A percentile compares a stretch with the other conserved stretches of the same genome.
phyloP scores from a whole-genome alignment of 1,140 invertebrate genomes.

The Magallana gigas region DNA sequence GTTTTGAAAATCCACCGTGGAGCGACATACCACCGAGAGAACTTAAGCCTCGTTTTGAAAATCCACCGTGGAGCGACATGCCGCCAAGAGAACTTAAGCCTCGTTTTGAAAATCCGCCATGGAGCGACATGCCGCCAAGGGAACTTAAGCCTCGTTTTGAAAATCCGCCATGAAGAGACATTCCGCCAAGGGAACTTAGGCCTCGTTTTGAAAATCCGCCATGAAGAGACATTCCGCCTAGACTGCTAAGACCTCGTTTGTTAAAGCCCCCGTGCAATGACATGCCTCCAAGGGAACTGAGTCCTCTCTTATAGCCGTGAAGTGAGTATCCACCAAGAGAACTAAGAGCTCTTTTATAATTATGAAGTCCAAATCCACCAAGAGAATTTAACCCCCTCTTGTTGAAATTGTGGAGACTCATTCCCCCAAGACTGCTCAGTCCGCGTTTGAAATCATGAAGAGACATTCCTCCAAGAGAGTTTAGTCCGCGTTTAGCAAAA shows the following conservation, averaged over 20 bases:
- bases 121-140: neutral
- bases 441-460: slow-evolving; percentile 44
- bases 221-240: neutral
- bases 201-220: slow-evolving; percentile 40
- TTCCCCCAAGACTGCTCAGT: slow-evolving; percentile 41
- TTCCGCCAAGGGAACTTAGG: neutral
- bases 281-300: slow-evolving; percentile 45
- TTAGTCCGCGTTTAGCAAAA: slow-evolving; percentile 39
- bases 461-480: slow-evolving; percentile 38
- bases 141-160: slow-evolving; percentile 13
- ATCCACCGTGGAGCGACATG: slow-evolving; percentile 38
- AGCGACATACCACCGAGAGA: slow-evolving; percentile 43
- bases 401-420: slow-evolving; percentile 34
- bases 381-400: slow-evolving; percentile 45
- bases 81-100: slow-evolving; percentile 36
- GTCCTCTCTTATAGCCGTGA: slow-evolving; percentile 40
- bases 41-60: slow-evolving; percentile 40
- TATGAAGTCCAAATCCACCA: neutral
- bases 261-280: slow-evolving; percentile 8
- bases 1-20: slow-evolving; percentile 40
- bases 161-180: slow-evolving; percentile 10
- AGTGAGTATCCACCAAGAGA: slow-evolving; percentile 40
- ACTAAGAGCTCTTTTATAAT: slow-evolving; percentile 10
- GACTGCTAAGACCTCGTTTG: slow-evolving; percentile 9
- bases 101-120: slow-evolving; percentile 32